Conservation (phyloP, 2,888 invertebrate species). For the Dasypogon diadema region DNA sequence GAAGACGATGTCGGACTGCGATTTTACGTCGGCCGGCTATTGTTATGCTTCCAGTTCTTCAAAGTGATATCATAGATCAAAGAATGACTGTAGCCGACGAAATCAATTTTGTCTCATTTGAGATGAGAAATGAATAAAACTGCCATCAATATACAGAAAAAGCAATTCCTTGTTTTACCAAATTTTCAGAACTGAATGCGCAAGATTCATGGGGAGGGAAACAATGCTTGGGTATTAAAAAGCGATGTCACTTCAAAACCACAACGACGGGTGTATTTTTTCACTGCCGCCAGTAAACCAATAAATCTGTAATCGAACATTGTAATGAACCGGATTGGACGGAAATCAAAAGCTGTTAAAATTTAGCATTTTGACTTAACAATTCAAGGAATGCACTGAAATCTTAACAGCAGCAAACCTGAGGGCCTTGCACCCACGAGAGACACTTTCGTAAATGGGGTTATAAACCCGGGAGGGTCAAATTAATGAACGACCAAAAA, state of each 20-base stretch:
- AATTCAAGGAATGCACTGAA: slow-evolving; percentile 2
- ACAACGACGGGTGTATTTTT: not conserved
- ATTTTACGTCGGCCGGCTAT: not conserved
- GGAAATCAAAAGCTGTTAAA: not conserved
- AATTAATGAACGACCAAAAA: not conserved
- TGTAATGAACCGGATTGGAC: not conserved
- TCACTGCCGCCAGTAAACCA: not conserved
- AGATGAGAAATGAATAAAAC: not conserved
- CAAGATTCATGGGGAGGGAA: not conserved
- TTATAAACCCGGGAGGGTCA: not conserved
- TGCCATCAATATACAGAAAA: not conserved
- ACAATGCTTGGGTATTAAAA: too few species aligned
- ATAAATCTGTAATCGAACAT: not conserved
- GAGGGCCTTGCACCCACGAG: slow-evolving; percentile 6
- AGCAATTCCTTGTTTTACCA: not conserved
- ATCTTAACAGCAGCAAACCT: not conserved
- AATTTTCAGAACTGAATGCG: not conserved
- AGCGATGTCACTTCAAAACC: too few species aligned
- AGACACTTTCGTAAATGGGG: not conserved
- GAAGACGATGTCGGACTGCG: too few species aligned
- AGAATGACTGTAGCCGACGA: not conserved
- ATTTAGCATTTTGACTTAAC: not conserved
- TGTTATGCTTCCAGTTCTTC: not conserved
- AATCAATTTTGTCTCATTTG: not conserved
- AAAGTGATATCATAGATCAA: slow-evolving; percentile 1